Percentiles rank a stretch among this genome's conserved stretches.
Evolutionary conservation across 2,888 invertebrate species (phyloP).

Genomic region (Oligia fasciuncula): DNA sequence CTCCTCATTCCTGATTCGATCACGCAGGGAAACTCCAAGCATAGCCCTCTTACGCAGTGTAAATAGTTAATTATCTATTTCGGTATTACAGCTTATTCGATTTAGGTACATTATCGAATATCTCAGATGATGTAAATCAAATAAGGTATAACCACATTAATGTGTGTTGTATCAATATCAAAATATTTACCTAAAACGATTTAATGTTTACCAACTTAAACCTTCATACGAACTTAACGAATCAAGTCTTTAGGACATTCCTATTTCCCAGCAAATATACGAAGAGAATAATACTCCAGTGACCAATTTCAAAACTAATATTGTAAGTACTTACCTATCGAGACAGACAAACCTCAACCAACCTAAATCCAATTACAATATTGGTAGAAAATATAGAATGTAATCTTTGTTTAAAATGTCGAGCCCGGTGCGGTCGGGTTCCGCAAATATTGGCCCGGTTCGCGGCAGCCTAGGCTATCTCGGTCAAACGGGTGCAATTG

Average conservation of each 20-base stretch:
- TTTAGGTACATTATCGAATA: too few species aligned
- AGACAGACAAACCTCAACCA: slow-evolving; percentile 16
- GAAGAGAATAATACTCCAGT: slow-evolving; percentile 15
- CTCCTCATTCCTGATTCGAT: too few species aligned
- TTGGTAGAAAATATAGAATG: slow-evolving; percentile 42
- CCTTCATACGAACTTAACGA: not conserved
- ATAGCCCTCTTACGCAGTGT: too few species aligned
- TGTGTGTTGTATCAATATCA: not conserved
- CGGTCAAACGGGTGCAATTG: slow-evolving; percentile 39
- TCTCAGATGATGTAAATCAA: not conserved
- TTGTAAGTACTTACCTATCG: slow-evolving; percentile 13
- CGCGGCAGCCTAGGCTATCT: not conserved
- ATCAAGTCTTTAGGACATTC: not conserved
- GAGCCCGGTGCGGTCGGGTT: slow-evolving; percentile 17
- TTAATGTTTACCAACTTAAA: not conserved
- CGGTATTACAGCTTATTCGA: too few species aligned
- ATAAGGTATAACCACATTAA: not conserved
- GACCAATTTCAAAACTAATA: slow-evolving; percentile 32
- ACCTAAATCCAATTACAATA: slow-evolving; percentile 47
- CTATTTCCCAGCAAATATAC: slow-evolving; percentile 4
- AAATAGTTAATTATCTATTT: too few species aligned
- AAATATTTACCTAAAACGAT: not conserved
- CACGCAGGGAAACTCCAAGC: too few species aligned
- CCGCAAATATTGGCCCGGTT: slow-evolving; percentile 41
- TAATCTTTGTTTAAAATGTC: slow-evolving; percentile 44